These are phyloP conservation scores for Amazona vittata DNA, from an alignment of 2,113 vertebrate species.

Conservation along the genomic window DNA sequence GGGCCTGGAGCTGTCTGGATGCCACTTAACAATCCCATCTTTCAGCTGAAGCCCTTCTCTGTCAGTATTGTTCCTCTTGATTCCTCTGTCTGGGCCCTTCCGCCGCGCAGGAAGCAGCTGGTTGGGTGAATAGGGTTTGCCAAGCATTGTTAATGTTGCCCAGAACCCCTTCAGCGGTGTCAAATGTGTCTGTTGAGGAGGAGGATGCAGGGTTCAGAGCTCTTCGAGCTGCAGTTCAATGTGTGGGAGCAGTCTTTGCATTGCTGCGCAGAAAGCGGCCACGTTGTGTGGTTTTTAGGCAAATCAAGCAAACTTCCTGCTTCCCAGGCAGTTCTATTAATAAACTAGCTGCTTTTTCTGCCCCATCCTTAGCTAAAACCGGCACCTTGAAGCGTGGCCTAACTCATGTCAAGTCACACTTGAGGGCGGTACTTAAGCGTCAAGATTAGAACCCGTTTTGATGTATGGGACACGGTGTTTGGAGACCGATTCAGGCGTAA, in stretches of 20 bases:
- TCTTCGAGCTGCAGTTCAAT: background rate
- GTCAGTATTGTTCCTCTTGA: background rate
- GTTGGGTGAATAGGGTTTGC: background rate
- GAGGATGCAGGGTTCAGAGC: background rate
- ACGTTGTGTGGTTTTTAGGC: background rate
- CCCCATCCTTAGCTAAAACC: background rate
- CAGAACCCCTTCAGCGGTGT: background rate
- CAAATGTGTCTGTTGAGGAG: accelerated
- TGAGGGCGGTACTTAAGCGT: background rate
- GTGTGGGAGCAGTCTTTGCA: background rate
- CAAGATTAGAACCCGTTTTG: background rate
- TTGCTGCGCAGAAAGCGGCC: background rate
- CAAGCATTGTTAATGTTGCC: background rate
- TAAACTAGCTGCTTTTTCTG: background rate
- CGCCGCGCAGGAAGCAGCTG: accelerated
- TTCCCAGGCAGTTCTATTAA: constrained; percentile 49
- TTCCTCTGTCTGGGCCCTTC: background rate
- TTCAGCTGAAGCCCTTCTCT: constrained; percentile 1
- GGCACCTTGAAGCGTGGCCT: background rate
- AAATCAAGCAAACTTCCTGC: constrained; percentile 30
- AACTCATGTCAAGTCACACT: background rate
- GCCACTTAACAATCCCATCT: constrained; percentile 1
- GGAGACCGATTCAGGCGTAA: constrained; percentile 1
- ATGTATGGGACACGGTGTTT: background rate
- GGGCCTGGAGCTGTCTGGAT: background rate